Evolutionary conservation across 1,140 invertebrate species (phyloP), one percentile per base, ranked within the genome.

Genomic region (Neodiprion fabricii): DNA sequence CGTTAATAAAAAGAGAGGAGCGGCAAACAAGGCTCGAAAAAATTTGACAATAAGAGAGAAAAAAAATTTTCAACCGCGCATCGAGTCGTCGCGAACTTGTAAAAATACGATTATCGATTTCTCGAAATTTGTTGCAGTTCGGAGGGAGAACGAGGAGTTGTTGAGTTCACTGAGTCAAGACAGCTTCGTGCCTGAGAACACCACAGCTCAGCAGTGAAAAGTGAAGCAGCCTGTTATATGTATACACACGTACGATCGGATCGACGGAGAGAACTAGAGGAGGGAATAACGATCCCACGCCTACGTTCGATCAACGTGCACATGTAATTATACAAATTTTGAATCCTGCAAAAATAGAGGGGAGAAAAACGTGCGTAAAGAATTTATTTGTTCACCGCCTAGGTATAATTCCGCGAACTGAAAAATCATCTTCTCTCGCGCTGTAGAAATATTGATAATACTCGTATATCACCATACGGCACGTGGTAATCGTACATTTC

Each of bases 111-210:
- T 40, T 40, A 3, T 40, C 28, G 28, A 40, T 40, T 40, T 40
- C 28, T 40, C 28, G 7, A 14, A 14, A n/a, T 28, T 69, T 84
- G 79, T 89, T 87, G 73, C 87, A 89, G 88, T 89, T 72, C 86
- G 88, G 48, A 88, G 86, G 77, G 86, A 89, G 79, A 89, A 89
- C 78, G 88, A 89, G 78, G 87, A 89, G 77, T 79, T 89, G 79
- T 76, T 89, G 74, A 89, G 89, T 76, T 89, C 88, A 40, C 77
- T 90, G 66, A 88, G 87, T 77, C 83, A 82, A 71, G 85, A 86
- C 70, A 77, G 75, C 23, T 83, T 79, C 67, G 77, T 83, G 72
- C 80, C 80, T 17, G 81, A 75, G 61, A 87, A 87, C 71, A 70
- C 77, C 7, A 85, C 86, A 17, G 7, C 17, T 50, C 48, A 14